phyloP scores from a whole-genome alignment of 1,140 invertebrate species.

The Temnothorax curvispinosus region DNA sequence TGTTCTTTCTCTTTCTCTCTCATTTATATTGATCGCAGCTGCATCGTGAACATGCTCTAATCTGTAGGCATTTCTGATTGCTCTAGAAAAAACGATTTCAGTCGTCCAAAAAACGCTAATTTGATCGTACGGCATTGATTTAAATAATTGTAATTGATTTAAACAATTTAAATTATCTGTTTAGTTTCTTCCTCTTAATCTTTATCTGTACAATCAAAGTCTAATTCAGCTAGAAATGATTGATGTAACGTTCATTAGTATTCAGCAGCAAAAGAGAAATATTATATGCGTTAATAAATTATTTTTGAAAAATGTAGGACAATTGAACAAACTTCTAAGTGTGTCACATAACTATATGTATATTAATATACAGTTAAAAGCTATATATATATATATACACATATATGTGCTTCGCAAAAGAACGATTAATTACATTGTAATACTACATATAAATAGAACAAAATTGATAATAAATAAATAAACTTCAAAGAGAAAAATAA shows the following conservation, averaged over 20 bases:
- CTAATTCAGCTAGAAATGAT: background rate
- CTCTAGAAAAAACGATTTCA: background rate
- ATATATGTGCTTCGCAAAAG: background rate
- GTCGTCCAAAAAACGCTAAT: background rate
- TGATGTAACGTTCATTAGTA: background rate
- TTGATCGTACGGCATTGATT: background rate
- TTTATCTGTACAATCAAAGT: background rate
- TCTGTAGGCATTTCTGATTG: background rate
- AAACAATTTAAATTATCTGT: background rate
- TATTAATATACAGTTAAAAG: background rate
- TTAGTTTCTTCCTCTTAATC: background rate
- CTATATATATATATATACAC: background rate
- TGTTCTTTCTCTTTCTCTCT: background rate
- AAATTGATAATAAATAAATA: background rate
- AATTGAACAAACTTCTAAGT: background rate
- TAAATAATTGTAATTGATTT: slow-evolving; percentile 1
- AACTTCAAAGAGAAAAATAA: background rate
- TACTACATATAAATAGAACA: background rate
- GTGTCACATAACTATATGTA: background rate
- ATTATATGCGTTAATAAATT: background rate
- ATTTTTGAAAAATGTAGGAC: background rate
- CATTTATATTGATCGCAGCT: slow-evolving; percentile 24
- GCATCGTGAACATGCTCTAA: background rate
- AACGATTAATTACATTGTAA: too few relatives aligned
- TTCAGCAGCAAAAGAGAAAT: background rate